Conservation (phyloP, 2,888 invertebrate genomes). For the Drosophila demipolita region DNA sequence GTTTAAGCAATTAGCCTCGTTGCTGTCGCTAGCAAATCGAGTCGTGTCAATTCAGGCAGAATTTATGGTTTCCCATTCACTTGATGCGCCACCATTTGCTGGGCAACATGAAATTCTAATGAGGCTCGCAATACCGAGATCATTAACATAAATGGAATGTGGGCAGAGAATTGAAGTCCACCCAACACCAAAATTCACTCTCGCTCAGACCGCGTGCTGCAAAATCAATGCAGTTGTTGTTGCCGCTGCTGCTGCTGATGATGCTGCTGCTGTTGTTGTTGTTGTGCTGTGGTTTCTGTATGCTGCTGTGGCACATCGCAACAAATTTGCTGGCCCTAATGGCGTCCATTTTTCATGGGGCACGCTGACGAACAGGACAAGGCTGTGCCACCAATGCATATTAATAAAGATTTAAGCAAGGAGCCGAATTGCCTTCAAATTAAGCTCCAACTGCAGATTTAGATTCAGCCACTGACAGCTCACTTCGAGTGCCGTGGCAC, state of each 20-base stretch:
- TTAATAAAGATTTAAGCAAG: conserved; percentile 74
- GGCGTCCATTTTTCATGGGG: conserved; percentile 62
- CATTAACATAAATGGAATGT: conserved; percentile 74
- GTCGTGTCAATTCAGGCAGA: conserved; percentile 49
- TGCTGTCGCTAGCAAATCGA: conserved; percentile 24
- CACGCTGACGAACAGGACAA: conserved; percentile 30
- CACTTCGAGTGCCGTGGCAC: conserved; percentile 63
- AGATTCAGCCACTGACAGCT: conserved; percentile 37
- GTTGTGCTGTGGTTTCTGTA: background rate
- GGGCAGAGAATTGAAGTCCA: conserved; percentile 27
- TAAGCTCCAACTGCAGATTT: conserved; percentile 48
- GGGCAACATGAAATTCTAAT: conserved; percentile 47
- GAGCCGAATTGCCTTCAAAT: conserved; percentile 50
- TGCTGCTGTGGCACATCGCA: conserved; percentile 39
- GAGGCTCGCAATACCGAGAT: conserved; percentile 48
- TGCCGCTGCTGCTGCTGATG: conserved; percentile 3
- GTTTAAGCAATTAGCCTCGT: conserved; percentile 39
- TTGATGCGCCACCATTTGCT: conserved; percentile 38
- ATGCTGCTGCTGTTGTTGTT: background rate
- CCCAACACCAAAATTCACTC: background rate
- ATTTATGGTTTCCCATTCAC: conserved; percentile 49
- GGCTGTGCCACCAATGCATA: conserved; percentile 60
- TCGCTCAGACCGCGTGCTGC: conserved; percentile 40
- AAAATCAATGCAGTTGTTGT: conserved; percentile 71
- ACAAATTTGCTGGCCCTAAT: conserved; percentile 68